Percentiles rank a stretch among this genome's conserved stretches.
phyloP scores from a whole-genome alignment of 2,113 vertebrate genomes.

The Tichodroma muraria region DNA sequence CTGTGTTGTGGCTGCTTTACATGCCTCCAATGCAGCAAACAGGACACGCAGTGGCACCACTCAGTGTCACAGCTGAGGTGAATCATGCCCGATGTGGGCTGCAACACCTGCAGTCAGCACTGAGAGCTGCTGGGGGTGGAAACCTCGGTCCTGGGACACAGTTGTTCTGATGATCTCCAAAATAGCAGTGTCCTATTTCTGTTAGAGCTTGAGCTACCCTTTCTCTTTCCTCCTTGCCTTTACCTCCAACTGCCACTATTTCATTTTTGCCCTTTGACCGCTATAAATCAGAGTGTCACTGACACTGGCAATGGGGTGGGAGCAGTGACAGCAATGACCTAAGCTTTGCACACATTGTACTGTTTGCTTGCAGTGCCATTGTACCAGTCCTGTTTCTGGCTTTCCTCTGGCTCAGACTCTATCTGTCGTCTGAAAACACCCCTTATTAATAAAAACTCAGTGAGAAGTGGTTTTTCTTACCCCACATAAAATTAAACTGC shows the following conservation, averaged over 20 bases:
- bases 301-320: neutral
- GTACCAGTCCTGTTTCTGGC: neutral
- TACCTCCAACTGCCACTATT: neutral
- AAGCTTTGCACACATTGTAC: neutral
- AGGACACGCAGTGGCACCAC: neutral
- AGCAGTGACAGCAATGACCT: neutral
- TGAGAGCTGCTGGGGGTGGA: neutral
- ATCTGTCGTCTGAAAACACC: neutral
- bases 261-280: neutral
- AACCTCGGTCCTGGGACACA: neutral
- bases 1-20: neutral
- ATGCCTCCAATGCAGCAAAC: rapidly evolving
- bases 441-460: neutral
- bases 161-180: neutral
- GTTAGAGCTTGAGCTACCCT: neutral
- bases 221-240: neutral
- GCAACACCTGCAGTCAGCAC: neutral
- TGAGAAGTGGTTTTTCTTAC: neutral
- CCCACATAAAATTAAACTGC: neutral
- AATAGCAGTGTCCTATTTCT: rapidly evolving
- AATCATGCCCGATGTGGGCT: neutral
- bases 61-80: rapidly evolving
- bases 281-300: neutral
- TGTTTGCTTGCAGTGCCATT: neutral
- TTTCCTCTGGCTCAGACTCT: neutral